A percentile compares a stretch with the other conserved stretches of the same genome.
Evolutionary conservation across 1,140 invertebrate species (phyloP).

Genomic region (Subanguina moxae): DNA sequence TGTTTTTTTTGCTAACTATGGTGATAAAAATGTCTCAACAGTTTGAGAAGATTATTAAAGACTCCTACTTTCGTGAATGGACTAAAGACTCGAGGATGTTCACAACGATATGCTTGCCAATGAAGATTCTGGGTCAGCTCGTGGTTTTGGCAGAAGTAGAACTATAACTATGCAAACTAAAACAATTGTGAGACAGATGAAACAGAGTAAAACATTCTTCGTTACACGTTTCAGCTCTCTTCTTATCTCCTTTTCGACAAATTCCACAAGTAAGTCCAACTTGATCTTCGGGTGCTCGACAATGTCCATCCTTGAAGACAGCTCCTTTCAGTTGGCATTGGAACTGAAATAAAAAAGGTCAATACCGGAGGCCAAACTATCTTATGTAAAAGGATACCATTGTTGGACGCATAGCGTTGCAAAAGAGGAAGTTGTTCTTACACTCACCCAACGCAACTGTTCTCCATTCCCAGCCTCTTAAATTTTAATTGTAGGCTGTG

Average conservation of each 20-base stretch:
- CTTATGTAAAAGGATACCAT: too few relatives aligned
- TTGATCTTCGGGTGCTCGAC: neutral
- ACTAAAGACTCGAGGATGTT: constrained; percentile 1
- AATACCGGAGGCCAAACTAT: too few relatives aligned
- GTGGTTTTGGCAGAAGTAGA: constrained; percentile 21
- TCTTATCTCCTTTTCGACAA: constrained; percentile 16
- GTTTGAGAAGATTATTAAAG: too few relatives aligned
- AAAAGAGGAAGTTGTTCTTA: constrained; percentile 16
- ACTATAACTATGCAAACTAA: neutral
- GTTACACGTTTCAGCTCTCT: constrained; percentile 25
- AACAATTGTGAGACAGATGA: neutral
- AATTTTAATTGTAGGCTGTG: neutral
- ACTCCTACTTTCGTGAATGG: neutral
- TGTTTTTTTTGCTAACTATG: too few relatives aligned
- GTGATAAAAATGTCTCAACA: too few relatives aligned
- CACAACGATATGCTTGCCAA: constrained; percentile 19
- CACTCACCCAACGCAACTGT: constrained; percentile 20
- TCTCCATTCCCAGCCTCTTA: constrained; percentile 28
- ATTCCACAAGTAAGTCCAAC: constrained; percentile 8
- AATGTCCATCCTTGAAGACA: constrained; percentile 22
- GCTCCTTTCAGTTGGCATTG: constrained; percentile 17
- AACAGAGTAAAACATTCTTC: constrained; percentile 8
- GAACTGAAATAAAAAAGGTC: constrained; percentile 3
- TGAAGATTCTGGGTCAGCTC: neutral
- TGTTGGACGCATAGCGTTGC: constrained; percentile 21